Evolutionary conservation across 2,113 vertebrate species (phyloP).

Genomic region (Noctilio leporinus): DNA sequence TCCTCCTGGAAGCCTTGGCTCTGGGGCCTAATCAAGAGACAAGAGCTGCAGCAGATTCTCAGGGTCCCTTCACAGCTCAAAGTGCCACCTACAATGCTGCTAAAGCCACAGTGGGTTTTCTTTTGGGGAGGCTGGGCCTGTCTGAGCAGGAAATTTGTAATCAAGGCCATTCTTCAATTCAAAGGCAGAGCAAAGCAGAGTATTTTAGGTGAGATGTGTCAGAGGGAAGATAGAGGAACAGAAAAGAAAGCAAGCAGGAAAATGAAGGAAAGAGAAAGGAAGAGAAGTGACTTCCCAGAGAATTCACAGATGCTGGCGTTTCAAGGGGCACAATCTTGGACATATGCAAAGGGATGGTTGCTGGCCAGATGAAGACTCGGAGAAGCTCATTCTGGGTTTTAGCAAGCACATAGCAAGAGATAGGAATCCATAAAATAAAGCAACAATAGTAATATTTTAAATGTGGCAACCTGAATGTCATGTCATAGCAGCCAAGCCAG

Average conservation of each 20-base stretch:
- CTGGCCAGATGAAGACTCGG: not conserved
- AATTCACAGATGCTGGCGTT: not conserved
- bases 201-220: not conserved
- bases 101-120: not conserved
- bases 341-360: not conserved
- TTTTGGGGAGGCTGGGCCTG: not conserved
- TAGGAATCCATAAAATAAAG: not conserved
- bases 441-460: not conserved
- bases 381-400: not conserved
- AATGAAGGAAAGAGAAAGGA: not conserved
- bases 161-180: not conserved
- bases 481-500: not conserved
- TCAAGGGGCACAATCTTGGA: not conserved
- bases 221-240: not conserved
- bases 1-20: constrained; percentile 61
- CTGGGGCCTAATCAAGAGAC: not conserved
- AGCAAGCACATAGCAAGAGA: not conserved
- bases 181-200: not conserved
- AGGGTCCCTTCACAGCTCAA: not conserved
- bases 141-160: not conserved
- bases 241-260: not conserved
- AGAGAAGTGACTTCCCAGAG: not conserved
- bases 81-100: not conserved
- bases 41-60: not conserved
- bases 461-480: not conserved